Evolutionary conservation across 2,113 vertebrate genomes (phyloP), one percentile per base, ranked within the genome.

Genomic region (Bubalus kerabau): DNA sequence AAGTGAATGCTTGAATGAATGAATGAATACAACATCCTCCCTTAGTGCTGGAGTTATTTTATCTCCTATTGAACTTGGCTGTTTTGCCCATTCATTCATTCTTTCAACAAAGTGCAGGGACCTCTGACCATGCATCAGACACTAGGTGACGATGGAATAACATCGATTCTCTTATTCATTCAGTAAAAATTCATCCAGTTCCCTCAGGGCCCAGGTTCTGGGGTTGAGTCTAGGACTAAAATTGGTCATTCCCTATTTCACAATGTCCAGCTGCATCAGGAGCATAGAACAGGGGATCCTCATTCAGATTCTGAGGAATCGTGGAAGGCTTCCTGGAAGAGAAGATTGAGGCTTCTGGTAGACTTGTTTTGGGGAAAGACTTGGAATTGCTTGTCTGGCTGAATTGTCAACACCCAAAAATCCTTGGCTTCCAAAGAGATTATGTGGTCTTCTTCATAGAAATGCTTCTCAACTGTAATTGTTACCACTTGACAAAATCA

Each of bases 231-330:
- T 15, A 21, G 15, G 6, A 17, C 40, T 43, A 17, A 78, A 40
- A 23, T 5, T 36, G 32, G 48, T 1, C 28, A 11, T 21, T 81
- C 5, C 48, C 30, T 19, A 21, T 23, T n/a, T 81, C 78, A 81
- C 0, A 10, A 81, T 21, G 30, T 52, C 5, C 17, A 52, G 30
- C 32, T 81, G 17, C 30, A 19, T n/a, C 30, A 48, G 50, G 52
- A 56, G 13, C 0, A 0, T 28, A 62, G 59, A 5, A n/a, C 30
- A 82, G 48, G 48, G 40, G 4, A 1, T 48, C 3, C 5, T 50
- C 13, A 13, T 12, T 57, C 54, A 3, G 14, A 81, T 26, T 11
- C 3, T 10, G 46, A 48, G 28, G 67, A 71, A 7, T 60, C 15
- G 0, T 32, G n/a, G 48, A 32, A 67, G 76, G 6, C 15, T 88